Evolutionary conservation across 2,113 vertebrate species (phyloP).

Genomic region (Nyctereutes procyonoides): DNA sequence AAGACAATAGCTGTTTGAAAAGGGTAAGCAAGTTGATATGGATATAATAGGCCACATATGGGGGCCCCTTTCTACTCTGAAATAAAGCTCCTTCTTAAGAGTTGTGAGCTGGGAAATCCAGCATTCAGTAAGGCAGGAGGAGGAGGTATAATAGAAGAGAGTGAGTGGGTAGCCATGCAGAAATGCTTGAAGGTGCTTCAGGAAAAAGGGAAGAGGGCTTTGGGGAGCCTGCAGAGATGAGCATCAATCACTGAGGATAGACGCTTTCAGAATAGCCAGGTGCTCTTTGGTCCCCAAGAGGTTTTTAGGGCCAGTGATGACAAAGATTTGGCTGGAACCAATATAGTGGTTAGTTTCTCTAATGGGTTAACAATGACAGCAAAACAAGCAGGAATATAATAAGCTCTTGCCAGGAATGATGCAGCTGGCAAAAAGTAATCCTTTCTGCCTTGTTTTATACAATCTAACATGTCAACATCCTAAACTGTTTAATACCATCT

Average conservation of each 20-base stretch:
- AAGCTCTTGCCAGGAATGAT: constrained; percentile 25
- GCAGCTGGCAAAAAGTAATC: constrained; percentile 17
- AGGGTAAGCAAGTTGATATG: constrained; percentile 90
- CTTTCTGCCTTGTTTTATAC: constrained; percentile 54
- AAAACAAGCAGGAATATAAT: constrained; percentile 55
- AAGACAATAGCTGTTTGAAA: constrained; percentile 90
- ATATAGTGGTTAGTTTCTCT: constrained; percentile 53
- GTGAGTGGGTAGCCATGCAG: constrained; percentile 79
- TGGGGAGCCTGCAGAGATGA: constrained; percentile 60
- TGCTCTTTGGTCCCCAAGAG: constrained; percentile 58
- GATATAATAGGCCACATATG: constrained; percentile 91
- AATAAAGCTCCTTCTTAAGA: constrained; percentile 89
- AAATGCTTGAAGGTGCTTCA: constrained; percentile 84
- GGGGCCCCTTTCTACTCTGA: constrained; percentile 86
- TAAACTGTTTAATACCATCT: background rate
- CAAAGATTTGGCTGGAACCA: constrained; percentile 66
- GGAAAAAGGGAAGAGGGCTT: constrained; percentile 72
- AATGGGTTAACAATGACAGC: constrained; percentile 47
- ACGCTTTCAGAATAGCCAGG: constrained; percentile 74
- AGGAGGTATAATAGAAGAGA: constrained; percentile 77
- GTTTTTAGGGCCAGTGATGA: constrained; percentile 50
- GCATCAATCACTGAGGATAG: constrained; percentile 70
- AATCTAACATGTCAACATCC: background rate
- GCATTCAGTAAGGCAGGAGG: constrained; percentile 82
- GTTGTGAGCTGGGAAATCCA: constrained; percentile 87